Evolutionary conservation across 2,797 vertebrate species (phyloP).

Genomic region (Chaetophractus vellerosus): DNA sequence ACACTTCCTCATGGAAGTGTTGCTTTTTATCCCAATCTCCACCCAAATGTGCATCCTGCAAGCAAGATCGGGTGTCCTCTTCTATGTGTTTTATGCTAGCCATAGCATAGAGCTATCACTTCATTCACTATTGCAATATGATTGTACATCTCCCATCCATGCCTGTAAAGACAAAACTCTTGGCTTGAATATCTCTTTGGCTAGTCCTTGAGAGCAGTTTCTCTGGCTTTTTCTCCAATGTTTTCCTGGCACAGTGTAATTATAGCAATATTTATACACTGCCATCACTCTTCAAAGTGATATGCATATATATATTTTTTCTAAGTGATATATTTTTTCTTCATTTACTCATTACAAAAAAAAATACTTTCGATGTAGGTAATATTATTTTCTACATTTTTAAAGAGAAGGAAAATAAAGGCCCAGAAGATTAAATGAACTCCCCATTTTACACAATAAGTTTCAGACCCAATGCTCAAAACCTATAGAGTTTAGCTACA

Average conservation of each 20-base stretch:
- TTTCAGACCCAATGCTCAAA: background rate
- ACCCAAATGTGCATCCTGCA: background rate
- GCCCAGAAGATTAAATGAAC: background rate
- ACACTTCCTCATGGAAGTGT: background rate
- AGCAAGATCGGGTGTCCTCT: background rate
- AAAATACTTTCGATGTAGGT: background rate
- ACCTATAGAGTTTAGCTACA: background rate
- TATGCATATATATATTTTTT: background rate
- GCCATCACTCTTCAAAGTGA: background rate
- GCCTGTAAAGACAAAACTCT: background rate
- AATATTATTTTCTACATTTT: background rate
- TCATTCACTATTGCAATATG: background rate
- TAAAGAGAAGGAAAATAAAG: conserved; percentile 21
- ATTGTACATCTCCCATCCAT: background rate
- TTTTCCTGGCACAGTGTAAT: background rate
- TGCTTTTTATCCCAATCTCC: background rate
- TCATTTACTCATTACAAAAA: background rate
- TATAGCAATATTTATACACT: background rate
- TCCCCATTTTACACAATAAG: background rate
- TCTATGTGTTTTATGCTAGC: background rate
- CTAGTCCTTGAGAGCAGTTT: background rate
- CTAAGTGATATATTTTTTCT: background rate
- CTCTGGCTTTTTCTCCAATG: background rate
- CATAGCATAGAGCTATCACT: background rate
- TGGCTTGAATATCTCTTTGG: background rate